Conservation (phyloP, 2,113 vertebrate species). For the Coreoperca whiteheadi region DNA sequence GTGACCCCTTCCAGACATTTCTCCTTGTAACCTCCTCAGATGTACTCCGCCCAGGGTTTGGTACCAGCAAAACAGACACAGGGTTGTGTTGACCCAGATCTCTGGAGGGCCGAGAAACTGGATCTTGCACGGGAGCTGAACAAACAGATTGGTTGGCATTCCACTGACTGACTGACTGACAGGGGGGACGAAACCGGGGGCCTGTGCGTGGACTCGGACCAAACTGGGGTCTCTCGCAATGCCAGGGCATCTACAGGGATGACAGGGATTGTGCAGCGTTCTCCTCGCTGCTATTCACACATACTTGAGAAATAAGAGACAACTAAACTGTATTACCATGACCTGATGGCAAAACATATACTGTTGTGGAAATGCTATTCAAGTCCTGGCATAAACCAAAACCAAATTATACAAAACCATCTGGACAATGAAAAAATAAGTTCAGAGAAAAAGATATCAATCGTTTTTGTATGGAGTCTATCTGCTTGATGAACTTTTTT, state of each 20-base stretch:
- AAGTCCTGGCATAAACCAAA: background rate
- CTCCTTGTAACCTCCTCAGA: background rate
- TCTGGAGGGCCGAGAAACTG: constrained; percentile 63
- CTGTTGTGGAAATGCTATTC: constrained; percentile 10
- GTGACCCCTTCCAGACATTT: background rate
- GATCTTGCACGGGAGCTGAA: constrained; percentile 66
- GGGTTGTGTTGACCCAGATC: constrained; percentile 72
- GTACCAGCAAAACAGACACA: constrained; percentile 29
- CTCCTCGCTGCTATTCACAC: constrained; percentile 28
- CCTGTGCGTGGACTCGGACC: constrained; percentile 18
- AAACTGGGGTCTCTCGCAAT: constrained; percentile 1
- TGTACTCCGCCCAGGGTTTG: constrained; percentile 5
- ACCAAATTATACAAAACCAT: background rate
- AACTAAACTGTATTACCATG: background rate
- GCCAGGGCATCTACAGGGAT: background rate
- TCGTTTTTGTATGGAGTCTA: background rate
- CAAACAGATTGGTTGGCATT: constrained; percentile 72
- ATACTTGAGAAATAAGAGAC: constrained; percentile 8
- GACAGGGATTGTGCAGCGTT: constrained; percentile 16
- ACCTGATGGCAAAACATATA: background rate
- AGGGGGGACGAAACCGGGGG: constrained; percentile 20
- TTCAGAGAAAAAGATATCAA: background rate
- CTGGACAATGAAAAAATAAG: background rate
- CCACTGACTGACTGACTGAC: constrained; percentile 63
- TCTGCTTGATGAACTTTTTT: background rate